Evolutionary conservation across 1,140 invertebrate species (phyloP), one percentile per base, ranked within the genome.

Genomic region (Eufriesea mexicana): DNA sequence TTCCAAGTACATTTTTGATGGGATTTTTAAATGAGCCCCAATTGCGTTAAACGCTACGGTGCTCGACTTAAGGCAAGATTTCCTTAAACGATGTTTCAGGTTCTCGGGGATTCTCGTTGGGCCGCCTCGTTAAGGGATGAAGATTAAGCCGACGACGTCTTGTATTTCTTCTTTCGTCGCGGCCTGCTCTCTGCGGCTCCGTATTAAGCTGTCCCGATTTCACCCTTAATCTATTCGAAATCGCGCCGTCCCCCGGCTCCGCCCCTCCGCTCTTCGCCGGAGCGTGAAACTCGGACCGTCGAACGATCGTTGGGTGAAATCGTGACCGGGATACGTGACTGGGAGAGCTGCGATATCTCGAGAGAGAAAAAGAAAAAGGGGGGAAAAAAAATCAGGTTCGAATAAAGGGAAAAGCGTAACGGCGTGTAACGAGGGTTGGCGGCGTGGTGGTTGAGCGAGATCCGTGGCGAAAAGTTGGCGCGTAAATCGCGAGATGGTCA

Each of bases 21-120:
- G 90, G 91, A 93, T 93, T 94, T 94, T 94, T 93, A 94, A 94
- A 93, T 91, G 92, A 93, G 90, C 89, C 87, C 88, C 92, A 93
- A 94, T 94, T 93, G 92, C 91, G 92, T 94, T 93, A 93, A 94
- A 84, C 86, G 86, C 55, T 78, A 85, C 78, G 73, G 76, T 35
- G 83, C 75, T 89, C 91, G 85, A 89, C 89, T 91, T 89, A 91
- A 89, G 86, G 89, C 84, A 89, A 92, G 90, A 93, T 94, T 91
- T 93, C 90, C 91, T 93, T 92, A 93, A 93, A 92, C 90, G 87
- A 92, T 89, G 87, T 93, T 93, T 90, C 84, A 86, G 90, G 81
- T 84, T 88, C 82, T 82, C 84, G 64, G 84, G 64, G 80, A 74
- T 80, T 49, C 74, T 73, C 42, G 79, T 67, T 64, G 66, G 84